Evolutionary conservation across 2,113 vertebrate genomes (phyloP), one percentile per base, ranked within the genome.

Genomic region (Cryptomyrus ogoouensis): DNA sequence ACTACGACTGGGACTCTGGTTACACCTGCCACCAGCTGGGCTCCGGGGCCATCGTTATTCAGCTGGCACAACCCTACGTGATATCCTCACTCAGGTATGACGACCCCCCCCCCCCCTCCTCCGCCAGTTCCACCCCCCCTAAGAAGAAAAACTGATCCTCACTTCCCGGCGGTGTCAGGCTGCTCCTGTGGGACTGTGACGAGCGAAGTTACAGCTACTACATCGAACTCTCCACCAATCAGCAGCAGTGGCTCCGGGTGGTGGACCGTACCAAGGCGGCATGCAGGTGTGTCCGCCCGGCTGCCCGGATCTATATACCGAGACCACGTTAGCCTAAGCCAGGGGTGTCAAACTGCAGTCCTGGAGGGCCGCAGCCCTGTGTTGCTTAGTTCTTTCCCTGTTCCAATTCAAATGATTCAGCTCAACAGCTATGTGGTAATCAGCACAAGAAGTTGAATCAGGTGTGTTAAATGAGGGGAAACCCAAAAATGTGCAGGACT

Each of bases 1-100:
- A 99, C 95, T 99, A 99, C 27, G 98, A 99, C 10, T 99, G 98
- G 98, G 98, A 99, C 94, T 99, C 98, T 0, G 98, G 98, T 4
- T 99, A 99, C 94, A 99, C 98, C 0, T 99, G 98, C 91, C 98
- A 99, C 88, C 98, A 99, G 94, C 96, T 99, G 88, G 98, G 98
- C 80, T 99, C 98, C 0, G 98, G 98, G 8, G 98, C 98, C 0
- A 99, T 99, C 47, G 97, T 99, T 87, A 97, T 99, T 80, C 98
- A 99, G 91, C 96, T 99, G 44, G 98, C 98, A 27, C 98, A 99
- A 93, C 98, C 98, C 0, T 99, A 97, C 95, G 96, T 97, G 95
- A 96, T 99, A 0, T 95, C 96, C 4, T 99, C 98, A 0, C 94
- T 99, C 92, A 96, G 98, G 98, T 96, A 56, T 3, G 52, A 27